phyloP scores from a whole-genome alignment of 2,113 vertebrate genomes.

The Hippocampus abdominalis region DNA sequence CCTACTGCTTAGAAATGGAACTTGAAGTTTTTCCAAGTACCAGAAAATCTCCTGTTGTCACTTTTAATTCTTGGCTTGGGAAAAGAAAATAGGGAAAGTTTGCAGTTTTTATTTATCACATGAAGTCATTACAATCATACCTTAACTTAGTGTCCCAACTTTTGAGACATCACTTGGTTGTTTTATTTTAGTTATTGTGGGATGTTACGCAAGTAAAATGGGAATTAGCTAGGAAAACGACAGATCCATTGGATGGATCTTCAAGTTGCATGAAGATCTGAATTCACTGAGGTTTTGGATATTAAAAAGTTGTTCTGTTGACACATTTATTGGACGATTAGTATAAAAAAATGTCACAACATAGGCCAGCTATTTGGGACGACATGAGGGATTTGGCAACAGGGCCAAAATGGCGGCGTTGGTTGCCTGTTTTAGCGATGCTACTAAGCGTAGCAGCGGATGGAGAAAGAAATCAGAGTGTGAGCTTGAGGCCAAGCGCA shows the following conservation, averaged over 20 bases:
- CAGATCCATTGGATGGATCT: not conserved
- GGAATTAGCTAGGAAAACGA: no score
- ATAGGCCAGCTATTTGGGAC: not conserved
- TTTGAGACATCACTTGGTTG: not conserved
- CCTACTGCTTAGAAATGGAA: not conserved
- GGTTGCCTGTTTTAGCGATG: not conserved
- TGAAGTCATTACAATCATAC: no score
- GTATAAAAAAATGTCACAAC: not conserved
- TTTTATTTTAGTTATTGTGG: not conserved
- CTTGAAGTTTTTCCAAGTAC: not conserved
- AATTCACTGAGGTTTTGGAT: not conserved
- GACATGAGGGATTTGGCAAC: not conserved
- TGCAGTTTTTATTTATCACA: not conserved
- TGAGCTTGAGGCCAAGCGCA: slow-evolving; percentile 5
- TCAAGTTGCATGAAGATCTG: not conserved
- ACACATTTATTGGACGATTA: not conserved
- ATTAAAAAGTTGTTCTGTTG: not conserved
- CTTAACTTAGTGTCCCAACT: no score
- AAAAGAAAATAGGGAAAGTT: not conserved
- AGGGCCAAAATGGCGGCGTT: slow-evolving; percentile 2
- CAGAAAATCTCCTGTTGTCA: not conserved
- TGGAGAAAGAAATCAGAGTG: not conserved
- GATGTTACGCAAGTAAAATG: not conserved
- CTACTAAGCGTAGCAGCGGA: not conserved
- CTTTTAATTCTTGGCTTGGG: not conserved